phyloP scores from a whole-genome alignment of 2,888 invertebrate species.

The Epistrophe grossulariae region DNA sequence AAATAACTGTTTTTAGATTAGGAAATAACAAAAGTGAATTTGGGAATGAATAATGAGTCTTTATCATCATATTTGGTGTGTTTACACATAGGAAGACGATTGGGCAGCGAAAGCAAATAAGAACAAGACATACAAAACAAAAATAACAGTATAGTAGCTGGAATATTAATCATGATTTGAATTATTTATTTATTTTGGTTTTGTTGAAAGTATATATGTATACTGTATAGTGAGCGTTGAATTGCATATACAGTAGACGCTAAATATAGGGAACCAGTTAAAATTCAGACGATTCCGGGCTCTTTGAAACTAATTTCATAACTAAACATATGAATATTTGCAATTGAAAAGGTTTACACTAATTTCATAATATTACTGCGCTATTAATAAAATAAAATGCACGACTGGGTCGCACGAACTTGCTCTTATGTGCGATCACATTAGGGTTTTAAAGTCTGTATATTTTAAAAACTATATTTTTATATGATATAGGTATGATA shows the following conservation, averaged over 20 bases:
- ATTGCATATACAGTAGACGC: neutral
- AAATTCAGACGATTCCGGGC: no score
- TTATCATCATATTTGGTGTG: conserved; percentile 9
- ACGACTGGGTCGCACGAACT: no score
- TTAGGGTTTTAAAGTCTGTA: no score
- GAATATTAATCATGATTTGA: conserved; percentile 21
- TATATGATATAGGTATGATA: no score
- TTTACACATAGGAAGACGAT: conserved; percentile 12
- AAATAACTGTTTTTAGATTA: neutral
- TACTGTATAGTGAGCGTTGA: neutral
- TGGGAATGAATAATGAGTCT: conserved; percentile 14
- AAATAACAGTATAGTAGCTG: neutral
- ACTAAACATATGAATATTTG: no score
- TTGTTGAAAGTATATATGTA: neutral
- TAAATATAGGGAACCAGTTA: neutral
- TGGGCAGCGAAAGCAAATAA: neutral
- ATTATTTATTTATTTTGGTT: neutral
- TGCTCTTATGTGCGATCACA: no score
- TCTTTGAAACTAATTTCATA: no score
- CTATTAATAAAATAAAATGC: no score
- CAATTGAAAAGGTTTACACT: no score
- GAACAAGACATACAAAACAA: neutral
- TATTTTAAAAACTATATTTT: no score
- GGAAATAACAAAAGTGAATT: neutral
- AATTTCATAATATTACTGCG: no score